Evolutionary conservation across 2,797 vertebrate species (phyloP), one percentile per base, ranked within the genome.

Genomic region (Sciaenops ocellatus): DNA sequence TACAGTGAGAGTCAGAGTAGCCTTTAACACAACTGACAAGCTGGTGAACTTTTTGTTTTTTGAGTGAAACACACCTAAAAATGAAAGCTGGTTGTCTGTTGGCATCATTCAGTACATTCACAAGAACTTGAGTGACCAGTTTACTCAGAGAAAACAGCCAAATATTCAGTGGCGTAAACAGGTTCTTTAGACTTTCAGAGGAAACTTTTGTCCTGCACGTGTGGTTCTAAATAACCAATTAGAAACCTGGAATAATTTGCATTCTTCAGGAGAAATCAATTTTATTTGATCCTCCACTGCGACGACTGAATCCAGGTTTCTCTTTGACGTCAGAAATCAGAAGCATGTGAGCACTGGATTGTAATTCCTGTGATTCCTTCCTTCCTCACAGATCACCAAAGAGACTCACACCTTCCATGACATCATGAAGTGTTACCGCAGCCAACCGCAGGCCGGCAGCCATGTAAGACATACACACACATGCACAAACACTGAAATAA

Each of bases 381-480:
- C 1, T n/a, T 22, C 0, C 17, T 44, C 41, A 17, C 60, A 99
- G 98, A 96, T 99, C 85, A 96, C 96, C 80, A 99, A 98, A 92
- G 98, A 99, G 87, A 95, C 97, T 79, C 96, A 96, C 94, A 96
- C 96, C 69, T 99, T 99, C 90, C 97, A 98, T 83, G 98, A 99
- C 92, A 99, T 99, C 91, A 99, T 99, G 97, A 99, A 97, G 93
- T 98, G 97, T 91, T 99, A 99, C 64, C 97, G 98, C 86, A 98
- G 97, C 86, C 98, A 99, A 75, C 98, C 98, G 7, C 98, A 99
- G 90, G 98, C 98, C 87, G 96, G 95, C 90, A 99, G 98, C 92
- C 97, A 98, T 0, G 98, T 99, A 86, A 97, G 98, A 92, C 60
- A 38, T 22, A 34, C 69, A 8, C 62, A 26, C 55, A 41, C 3